Percentiles rank a stretch among this genome's conserved stretches.
Evolutionary conservation across 2,113 vertebrate species (phyloP).

Genomic region (Malurus melanocephalus): DNA sequence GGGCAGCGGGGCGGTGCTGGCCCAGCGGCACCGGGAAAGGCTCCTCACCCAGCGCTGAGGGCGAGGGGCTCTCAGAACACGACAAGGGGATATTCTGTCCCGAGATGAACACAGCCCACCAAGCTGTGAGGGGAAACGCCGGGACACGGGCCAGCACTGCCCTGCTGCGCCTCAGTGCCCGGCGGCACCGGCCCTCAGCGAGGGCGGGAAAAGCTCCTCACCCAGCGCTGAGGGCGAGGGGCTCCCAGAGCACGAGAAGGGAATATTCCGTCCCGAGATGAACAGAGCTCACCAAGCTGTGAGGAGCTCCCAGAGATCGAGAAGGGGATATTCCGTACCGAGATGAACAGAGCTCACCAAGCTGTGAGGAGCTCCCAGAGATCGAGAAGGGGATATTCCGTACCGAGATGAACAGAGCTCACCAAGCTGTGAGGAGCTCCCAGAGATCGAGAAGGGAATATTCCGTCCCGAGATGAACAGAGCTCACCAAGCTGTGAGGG

Average conservation of each 20-base stretch:
- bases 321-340: too few relatives aligned
- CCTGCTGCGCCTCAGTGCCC: not conserved
- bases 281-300: too few relatives aligned
- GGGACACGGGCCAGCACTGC: too few relatives aligned
- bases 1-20: too few relatives aligned
- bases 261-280: too few relatives aligned
- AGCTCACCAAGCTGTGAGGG: too few relatives aligned
- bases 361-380: not conserved
- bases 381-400: not conserved
- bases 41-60: not conserved
- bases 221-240: not conserved
- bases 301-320: too few relatives aligned
- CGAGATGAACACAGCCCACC: rapidly evolving
- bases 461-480: too few relatives aligned
- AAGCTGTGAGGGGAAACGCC: rapidly evolving
- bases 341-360: too few relatives aligned
- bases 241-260: not conserved
- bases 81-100: not conserved
- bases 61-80: not conserved
- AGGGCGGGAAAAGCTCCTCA: not conserved
- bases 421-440: rapidly evolving
- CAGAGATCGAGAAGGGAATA: too few relatives aligned
- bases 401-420: not conserved
- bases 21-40: not conserved
- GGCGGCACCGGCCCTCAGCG: not conserved